Conservation (phyloP, 1,140 invertebrate species). For the Drosophila ohnishii region DNA sequence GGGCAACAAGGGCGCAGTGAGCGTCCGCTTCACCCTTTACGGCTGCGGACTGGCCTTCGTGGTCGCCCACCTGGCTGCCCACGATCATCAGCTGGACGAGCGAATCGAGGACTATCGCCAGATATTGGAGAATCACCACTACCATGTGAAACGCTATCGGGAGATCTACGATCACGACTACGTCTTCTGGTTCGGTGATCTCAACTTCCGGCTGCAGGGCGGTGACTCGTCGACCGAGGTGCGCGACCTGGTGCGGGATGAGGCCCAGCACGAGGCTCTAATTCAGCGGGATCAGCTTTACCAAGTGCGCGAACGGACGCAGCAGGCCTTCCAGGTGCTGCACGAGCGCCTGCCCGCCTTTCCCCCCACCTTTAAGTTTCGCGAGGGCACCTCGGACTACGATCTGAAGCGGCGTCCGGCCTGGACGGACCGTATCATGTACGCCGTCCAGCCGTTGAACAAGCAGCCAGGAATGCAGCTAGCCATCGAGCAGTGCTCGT, state of each 20-base stretch:
- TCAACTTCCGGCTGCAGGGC: conserved; percentile 94
- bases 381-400: conserved; percentile 88
- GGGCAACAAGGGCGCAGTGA: conserved; percentile 98
- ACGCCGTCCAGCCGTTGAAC: conserved; percentile 88
- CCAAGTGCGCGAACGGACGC: conserved; percentile 86
- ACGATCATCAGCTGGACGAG: conserved; percentile 91
- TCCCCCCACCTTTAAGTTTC: conserved; percentile 95
- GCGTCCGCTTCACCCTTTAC: conserved; percentile 92
- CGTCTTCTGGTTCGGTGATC: conserved; percentile 97
- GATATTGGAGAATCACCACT: conserved; percentile 89
- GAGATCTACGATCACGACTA: conserved; percentile 97
- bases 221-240: conserved; percentile 88
- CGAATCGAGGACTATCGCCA: conserved; percentile 93
- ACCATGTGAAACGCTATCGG: conserved; percentile 88
- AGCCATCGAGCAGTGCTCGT: conserved; percentile 89
- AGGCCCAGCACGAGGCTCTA: conserved; percentile 87
- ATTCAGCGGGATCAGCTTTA: conserved; percentile 89
- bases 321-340: conserved; percentile 92
- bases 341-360: conserved; percentile 89
- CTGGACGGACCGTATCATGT: conserved; percentile 99
- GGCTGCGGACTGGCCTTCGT: conserved; percentile 94
- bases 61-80: conserved; percentile 94
- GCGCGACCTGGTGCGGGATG: conserved; percentile 85
- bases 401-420: conserved; percentile 95
- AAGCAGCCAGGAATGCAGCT: conserved; percentile 81